Evolutionary conservation across 2,888 invertebrate species (phyloP).

Genomic region (Eupithecia subfuscata): DNA sequence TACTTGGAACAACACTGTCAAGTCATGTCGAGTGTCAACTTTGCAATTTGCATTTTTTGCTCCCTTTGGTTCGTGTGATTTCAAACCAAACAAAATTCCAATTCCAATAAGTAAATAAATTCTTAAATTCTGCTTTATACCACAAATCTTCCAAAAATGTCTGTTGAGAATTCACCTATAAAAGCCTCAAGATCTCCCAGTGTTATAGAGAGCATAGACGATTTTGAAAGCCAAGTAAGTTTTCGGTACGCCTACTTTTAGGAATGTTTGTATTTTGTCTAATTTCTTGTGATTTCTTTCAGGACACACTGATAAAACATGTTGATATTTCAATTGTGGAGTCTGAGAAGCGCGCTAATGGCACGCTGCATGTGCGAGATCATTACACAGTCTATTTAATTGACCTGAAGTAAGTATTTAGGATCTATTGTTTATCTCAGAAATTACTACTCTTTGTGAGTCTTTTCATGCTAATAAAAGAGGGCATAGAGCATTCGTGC

Average conservation of each 20-base stretch:
- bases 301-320: conserved; percentile 88
- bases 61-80: conserved; percentile 6
- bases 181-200: conserved; percentile 65
- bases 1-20: too few species aligned
- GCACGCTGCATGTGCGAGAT: conserved; percentile 89
- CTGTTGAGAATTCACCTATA: conserved; percentile 65
- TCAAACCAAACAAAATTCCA: conserved; percentile 31
- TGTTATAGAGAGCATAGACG: conserved; percentile 67
- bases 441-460: conserved; percentile 52
- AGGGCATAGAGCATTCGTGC: conserved; percentile 11
- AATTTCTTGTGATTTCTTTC: conserved; percentile 55
- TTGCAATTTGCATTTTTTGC: conserved; percentile 8
- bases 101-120: not conserved
- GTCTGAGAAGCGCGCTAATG: conserved; percentile 90
- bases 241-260: conserved; percentile 67
- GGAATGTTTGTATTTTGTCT: conserved; percentile 34
- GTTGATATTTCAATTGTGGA: conserved; percentile 90
- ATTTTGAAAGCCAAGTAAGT: conserved; percentile 72
- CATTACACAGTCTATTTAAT: conserved; percentile 91
- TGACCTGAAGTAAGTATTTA: conserved; percentile 87
- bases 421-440: conserved; percentile 57
- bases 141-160: conserved; percentile 54
- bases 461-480: conserved; percentile 48
- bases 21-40: conserved; percentile 10
- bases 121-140: conserved; percentile 3